phyloP scores from a whole-genome alignment of 92 coral and sea anemone species.

The Desmophyllum pertusum region DNA sequence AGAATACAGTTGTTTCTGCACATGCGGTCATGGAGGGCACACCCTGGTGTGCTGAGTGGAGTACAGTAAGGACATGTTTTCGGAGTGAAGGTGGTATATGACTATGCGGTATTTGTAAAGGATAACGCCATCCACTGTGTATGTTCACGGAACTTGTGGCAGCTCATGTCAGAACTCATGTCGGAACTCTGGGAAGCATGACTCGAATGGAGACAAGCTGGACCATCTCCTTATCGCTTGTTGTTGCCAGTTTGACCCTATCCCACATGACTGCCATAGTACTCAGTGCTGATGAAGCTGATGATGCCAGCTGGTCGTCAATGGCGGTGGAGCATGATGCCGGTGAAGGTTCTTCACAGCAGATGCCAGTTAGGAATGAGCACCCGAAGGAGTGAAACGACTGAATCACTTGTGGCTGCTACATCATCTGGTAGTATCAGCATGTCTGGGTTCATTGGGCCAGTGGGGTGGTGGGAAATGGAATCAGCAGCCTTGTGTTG shows the following conservation, averaged over 20 bases:
- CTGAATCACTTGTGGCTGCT: constrained; percentile 7
- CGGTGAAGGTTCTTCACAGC: constrained; percentile 5
- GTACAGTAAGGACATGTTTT: constrained; percentile 24
- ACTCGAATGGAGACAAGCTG: constrained; percentile 29
- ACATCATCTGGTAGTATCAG: constrained; percentile 25
- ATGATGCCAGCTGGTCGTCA: constrained; percentile 29
- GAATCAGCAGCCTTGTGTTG: constrained; percentile 63
- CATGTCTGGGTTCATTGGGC: constrained; percentile 20
- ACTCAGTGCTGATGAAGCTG: constrained; percentile 28
- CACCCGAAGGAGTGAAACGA: not conserved
- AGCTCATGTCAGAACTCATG: constrained; percentile 58
- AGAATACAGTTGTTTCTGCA: constrained; percentile 59
- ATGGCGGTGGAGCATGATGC: constrained; percentile 22
- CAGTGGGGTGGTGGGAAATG: constrained; percentile 50
- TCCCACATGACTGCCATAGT: constrained; percentile 54
- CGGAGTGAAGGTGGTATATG: constrained; percentile 59
- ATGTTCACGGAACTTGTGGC: constrained; percentile 47
- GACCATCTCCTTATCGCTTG: constrained; percentile 10
- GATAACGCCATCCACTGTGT: constrained; percentile 48
- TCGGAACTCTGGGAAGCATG: constrained; percentile 53
- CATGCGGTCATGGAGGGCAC: constrained; percentile 63
- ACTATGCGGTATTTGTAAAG: constrained; percentile 59
- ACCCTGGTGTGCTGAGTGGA: constrained; percentile 67
- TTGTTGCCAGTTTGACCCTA: constrained; percentile 21
- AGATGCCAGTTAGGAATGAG: constrained; percentile 41